Conservation (phyloP, 2,113 vertebrate species). For the Eclectus roratus region DNA sequence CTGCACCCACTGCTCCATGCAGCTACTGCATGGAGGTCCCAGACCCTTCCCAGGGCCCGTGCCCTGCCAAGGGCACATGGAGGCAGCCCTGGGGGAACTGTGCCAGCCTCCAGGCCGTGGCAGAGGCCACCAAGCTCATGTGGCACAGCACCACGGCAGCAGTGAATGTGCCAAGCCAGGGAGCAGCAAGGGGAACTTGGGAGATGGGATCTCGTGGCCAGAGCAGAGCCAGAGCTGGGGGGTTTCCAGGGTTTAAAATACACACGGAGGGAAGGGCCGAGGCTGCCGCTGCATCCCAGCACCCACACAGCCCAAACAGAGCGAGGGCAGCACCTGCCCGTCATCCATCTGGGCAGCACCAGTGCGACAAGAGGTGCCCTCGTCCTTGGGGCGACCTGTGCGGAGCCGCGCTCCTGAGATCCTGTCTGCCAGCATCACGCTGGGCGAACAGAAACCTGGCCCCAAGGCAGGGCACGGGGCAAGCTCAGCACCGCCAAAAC, state of each 20-base stretch:
- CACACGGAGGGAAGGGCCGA: neutral
- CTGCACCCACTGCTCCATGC: neutral
- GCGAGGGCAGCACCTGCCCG: neutral
- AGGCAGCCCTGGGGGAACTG: neutral
- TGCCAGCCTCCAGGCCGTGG: neutral
- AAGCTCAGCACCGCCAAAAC: neutral
- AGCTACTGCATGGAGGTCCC: neutral
- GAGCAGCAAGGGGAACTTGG: conserved; percentile 44
- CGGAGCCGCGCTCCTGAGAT: rapidly evolving
- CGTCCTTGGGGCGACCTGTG: conserved; percentile 1
- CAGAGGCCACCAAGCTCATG: neutral
- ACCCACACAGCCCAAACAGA: neutral
- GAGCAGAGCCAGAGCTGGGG: neutral
- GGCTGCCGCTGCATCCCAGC: neutral
- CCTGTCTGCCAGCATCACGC: neutral
- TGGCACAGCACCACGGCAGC: neutral
- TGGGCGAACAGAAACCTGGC: neutral
- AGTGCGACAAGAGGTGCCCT: neutral
- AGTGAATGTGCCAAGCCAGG: neutral
- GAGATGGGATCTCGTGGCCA: neutral
- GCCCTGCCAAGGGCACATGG: neutral
- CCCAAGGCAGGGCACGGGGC: neutral
- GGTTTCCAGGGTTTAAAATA: conserved; percentile 48
- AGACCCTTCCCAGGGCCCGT: rapidly evolving
- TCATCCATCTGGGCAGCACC: conserved; percentile 22